Base-by-base conservation (phyloP, 2,797 vertebrate genomes). In the Phrynocephalus guinanensis region DNA sequence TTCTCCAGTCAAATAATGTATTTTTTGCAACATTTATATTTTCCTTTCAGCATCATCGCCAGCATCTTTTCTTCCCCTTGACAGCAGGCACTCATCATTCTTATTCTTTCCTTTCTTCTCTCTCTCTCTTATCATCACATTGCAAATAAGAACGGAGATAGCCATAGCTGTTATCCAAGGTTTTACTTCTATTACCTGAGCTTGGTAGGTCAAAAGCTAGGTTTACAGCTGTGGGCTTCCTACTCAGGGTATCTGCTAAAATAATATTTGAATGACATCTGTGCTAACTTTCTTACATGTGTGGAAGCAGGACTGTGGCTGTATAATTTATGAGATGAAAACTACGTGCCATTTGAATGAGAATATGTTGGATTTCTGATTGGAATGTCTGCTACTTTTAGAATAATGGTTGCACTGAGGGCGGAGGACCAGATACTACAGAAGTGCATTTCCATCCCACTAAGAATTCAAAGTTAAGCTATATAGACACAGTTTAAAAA, bases 381-480 rank as follows among this genome's bases (percentile, higher is more conserved):
- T 50, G 3, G 30, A 9, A 73, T 76, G n/a, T 11, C 52, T 56
- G 1, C 50, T 79, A 85, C 1, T 88, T 68, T 66, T 52, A 75
- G 38, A 60, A 71, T 10, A 77, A 26, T 68, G 2, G 73, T 52
- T 28, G 79, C 63, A 56, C 76, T 82, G 63, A 70, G 79, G 89
- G 52, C 91, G 33, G 52, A 84, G 71, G 63, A 92, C 52, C 76
- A 85, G 85, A 89, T 91, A 83, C 26, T 38, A 83, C 90, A 90
- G 84, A 91, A 91, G 79, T 82, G 84, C 33, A 44, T 82, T 88
- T 93, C 82, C 82, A 68, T 88, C 89, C 89, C 28, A 72, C 82
- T 83, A 90, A 91, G 78, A 66, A 38, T 87, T 94, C 82, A 50
- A 63, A 50, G 18, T 2, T 13, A 6, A 11, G 48, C 16, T 56